phyloP scores from a whole-genome alignment of 2,888 invertebrate genomes.

The Allolobophora icterica region DNA sequence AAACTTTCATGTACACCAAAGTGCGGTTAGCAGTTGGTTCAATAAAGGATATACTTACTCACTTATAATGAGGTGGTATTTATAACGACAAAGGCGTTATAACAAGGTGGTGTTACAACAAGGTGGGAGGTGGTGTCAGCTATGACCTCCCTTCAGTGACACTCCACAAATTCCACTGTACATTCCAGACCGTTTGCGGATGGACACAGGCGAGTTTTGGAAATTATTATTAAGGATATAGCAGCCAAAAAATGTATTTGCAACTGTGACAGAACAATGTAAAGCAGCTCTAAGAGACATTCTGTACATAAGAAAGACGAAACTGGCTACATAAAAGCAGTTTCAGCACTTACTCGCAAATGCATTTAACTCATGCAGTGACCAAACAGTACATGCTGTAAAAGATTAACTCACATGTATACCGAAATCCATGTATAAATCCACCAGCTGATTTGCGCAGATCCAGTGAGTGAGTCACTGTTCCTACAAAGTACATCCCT shows the following conservation, averaged over 20 bases:
- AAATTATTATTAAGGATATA: neutral
- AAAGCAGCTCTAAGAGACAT: neutral
- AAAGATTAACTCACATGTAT: conserved; percentile 60
- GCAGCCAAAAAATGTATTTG: neutral
- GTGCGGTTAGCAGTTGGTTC: too few relatives aligned
- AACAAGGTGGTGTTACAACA: too few relatives aligned
- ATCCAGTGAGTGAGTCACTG: conserved; percentile 65
- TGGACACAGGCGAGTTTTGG: too few relatives aligned
- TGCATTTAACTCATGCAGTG: neutral
- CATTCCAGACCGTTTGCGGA: too few relatives aligned
- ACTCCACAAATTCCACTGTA: too few relatives aligned
- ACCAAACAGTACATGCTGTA: neutral
- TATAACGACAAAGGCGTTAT: too few relatives aligned
- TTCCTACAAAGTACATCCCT: conserved; percentile 65
- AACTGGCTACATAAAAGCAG: neutral
- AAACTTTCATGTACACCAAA: too few relatives aligned
- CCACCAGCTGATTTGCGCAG: conserved; percentile 67
- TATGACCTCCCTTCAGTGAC: too few relatives aligned
- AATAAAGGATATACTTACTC: too few relatives aligned
- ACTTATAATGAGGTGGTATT: too few relatives aligned
- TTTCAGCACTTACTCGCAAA: neutral
- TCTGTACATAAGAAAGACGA: neutral
- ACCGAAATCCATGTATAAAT: conserved; percentile 68
- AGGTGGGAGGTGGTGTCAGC: too few relatives aligned
- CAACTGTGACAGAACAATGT: neutral